Evolutionary conservation across 2,113 vertebrate genomes (phyloP), one percentile per base, ranked within the genome.

Genomic region (Telmatochromis sp.): DNA sequence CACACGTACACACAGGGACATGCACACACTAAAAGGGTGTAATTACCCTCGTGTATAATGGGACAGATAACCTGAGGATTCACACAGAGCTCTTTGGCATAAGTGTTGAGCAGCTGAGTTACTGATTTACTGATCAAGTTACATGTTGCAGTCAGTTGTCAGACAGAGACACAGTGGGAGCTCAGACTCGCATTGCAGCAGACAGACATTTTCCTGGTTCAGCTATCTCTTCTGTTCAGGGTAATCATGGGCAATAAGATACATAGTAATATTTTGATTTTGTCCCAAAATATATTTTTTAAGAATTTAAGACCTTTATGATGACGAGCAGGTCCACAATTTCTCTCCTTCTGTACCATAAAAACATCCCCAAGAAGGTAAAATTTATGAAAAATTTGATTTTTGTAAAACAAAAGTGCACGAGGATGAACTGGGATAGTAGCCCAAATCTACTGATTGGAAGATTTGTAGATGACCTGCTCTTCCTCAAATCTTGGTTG

Each of bases 51-150:
- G 21, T 85, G 82, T 81, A 37, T 28, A 47, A 82, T 47, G 45
- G 65, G 51, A 37, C 75, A 82, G 82, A 57, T 87, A 85, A 81
- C 71, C 81, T 88, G 54, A 68, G 63, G 78, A 91, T 85, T 86
- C 71, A 80, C 40, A 65, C 40, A 78, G 81, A 75, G 50, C 79
- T 87, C 63, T 40, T 35, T 9, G 28, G 58, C 23, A 57, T 85
- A 68, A 75, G 60, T 40, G 81, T 10, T 42, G 81, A 81, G 78
- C 9, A 81, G 63, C 50, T 60, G 45, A 58, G 81, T 80, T 78
- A 35, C 57, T 17, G 89, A 87, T 89, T 73, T 42, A 80, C 58
- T 47, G 87, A 87, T 95, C 87, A 37, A 2, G 82, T 91, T 91
- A 40, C 63, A 47, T 47, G 51, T 82, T 60, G 82, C 55, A 65